phyloP scores from a whole-genome alignment of 2,797 vertebrate genomes.

The Acipenser oxyrinchus region DNA sequence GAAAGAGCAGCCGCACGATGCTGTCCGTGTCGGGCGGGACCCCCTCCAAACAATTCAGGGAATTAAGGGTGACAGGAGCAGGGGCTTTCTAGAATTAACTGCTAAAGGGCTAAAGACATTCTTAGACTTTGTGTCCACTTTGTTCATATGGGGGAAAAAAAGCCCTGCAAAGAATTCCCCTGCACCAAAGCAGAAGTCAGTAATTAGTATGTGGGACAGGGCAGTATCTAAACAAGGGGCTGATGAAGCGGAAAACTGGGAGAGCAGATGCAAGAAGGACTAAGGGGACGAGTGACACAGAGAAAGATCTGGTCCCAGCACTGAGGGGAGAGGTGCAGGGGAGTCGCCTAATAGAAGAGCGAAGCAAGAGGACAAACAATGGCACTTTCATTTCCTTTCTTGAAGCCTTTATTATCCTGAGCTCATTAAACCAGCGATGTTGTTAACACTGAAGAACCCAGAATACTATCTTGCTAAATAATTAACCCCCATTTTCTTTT shows the following conservation, averaged over 20 bases:
- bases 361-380: slow-evolving; percentile 25
- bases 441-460: no score
- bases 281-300: slow-evolving; percentile 9
- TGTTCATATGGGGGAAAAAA: slow-evolving; percentile 55
- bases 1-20: neutral
- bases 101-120: slow-evolving; percentile 23
- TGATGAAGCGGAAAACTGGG: slow-evolving; percentile 56
- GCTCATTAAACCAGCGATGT: slow-evolving; percentile 40
- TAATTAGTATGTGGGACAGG: slow-evolving; percentile 67
- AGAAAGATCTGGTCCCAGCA: slow-evolving; percentile 22
- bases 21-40: neutral
- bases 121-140: slow-evolving; percentile 53
- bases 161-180: slow-evolving; percentile 55
- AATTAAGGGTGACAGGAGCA: no score
- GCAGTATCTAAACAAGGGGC: slow-evolving; percentile 54
- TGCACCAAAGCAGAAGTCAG: slow-evolving; percentile 52
- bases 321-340: slow-evolving; percentile 34
- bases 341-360: slow-evolving; percentile 27
- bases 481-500: no score
- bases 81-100: no score
- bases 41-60: no score
- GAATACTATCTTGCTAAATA: no score
- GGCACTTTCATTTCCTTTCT: slow-evolving; percentile 27
- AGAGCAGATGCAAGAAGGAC: slow-evolving; percentile 50
- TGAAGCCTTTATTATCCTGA: slow-evolving; percentile 45